Evolutionary conservation across 53 echinoderm and acorn worm species (phyloP), one percentile per base, ranked within the genome.

Genomic region (Henricia sp.): DNA sequence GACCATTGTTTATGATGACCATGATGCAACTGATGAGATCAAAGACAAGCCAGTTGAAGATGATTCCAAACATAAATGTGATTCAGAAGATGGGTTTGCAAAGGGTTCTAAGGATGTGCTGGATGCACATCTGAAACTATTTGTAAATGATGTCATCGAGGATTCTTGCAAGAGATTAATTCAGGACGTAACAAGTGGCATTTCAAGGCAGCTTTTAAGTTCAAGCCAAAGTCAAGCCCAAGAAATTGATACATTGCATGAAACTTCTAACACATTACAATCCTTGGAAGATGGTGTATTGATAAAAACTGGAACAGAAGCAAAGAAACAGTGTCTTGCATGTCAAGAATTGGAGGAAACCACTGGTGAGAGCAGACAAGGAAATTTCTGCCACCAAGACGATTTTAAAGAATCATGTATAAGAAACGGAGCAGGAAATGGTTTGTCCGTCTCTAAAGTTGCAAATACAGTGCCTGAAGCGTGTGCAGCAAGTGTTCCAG

Each of bases 121-220:
- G 1, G 42, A 11, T 33, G 30, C 19, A 1, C 37, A 23, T 9
- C 3, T 76, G 58, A 29, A 42, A 37, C 57, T 14, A 4, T 76
- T 36, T 59, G 76, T 76, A 40, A 59, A 27, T 58, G 59, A 59
- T 14, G 10, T 76, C 41, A 57, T 76, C 19, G 40, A 57, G 14
- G 0, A 57, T 29, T 76, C 37, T 42, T 14, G 38, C 39, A 32
- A 5, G 29, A 27, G 25, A 14, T 41, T 76, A n/a, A n/a, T n/a
- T 21, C 24, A 28, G 40, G 4, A 13, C 59, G 76, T 42, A 57
- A 57, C n/a, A 27, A 40, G 36, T 10, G 36, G 19, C 52, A 19
- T n/a, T n/a, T n/a, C 72, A 71, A 51, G 29, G 10, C 17, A 12
- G 16, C 51, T 23, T 54, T 10, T 37, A 2, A 11, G 20, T 1